phyloP scores from a whole-genome alignment of 2,888 invertebrate species.

The Synanthedon vespiformis region DNA sequence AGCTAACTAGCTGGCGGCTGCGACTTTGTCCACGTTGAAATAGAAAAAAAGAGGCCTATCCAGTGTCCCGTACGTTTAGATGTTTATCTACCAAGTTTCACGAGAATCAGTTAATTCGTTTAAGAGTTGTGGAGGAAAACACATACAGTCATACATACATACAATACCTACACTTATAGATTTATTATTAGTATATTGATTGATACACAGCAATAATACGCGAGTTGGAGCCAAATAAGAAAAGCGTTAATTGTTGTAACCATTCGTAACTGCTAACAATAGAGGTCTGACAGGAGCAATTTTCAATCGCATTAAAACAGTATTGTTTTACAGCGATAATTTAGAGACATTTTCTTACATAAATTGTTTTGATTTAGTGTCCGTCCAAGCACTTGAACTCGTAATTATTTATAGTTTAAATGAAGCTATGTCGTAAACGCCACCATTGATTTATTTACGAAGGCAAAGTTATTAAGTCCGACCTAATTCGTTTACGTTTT shows the following conservation, averaged over 20 bases:
- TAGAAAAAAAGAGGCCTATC: no score
- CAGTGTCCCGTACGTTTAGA: no score
- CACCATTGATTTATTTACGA: conserved; percentile 38
- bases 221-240: background rate
- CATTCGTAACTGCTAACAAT: background rate
- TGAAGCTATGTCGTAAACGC: conserved; percentile 48
- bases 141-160: no score
- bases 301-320: conserved; percentile 7
- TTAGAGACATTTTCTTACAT: conserved; percentile 33
- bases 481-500: conserved; percentile 6
- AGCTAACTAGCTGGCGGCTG: no score
- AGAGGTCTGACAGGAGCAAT: conserved; percentile 13
- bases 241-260: background rate
- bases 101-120: no score
- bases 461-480: conserved; percentile 25
- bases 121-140: no score
- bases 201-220: no score
- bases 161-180: no score
- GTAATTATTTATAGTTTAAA: conserved; percentile 54
- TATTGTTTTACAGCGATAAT: conserved; percentile 26
- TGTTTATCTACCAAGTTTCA: no score
- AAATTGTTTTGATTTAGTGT: conserved; percentile 45
- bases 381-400: conserved; percentile 23
- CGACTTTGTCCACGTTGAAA: no score
- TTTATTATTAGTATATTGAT: no score